Conservation (phyloP, 2,113 vertebrate genomes). For the Sceloporus tristichus region DNA sequence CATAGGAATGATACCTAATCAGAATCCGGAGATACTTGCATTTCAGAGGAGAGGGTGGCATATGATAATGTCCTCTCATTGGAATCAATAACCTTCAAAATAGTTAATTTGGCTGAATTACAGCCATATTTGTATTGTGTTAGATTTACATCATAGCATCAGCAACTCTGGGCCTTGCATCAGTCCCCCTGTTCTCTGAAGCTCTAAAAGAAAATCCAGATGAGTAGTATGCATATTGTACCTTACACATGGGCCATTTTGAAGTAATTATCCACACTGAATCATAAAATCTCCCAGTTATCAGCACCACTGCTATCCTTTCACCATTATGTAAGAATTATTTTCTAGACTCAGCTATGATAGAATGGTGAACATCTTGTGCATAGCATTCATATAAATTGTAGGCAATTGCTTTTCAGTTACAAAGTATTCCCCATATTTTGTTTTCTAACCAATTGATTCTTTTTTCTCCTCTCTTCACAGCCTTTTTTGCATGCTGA, state of each 20-base stretch:
- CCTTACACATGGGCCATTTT: not conserved
- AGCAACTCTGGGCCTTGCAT: not conserved
- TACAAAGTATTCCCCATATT: not conserved
- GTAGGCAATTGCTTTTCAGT: not conserved
- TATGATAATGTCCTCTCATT: not conserved
- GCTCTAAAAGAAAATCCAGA: not conserved
- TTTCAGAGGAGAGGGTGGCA: not conserved
- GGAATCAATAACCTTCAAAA: not conserved
- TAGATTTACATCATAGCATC: not conserved
- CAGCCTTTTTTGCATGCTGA: not conserved
- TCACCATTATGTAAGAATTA: not conserved
- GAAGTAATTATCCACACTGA: not conserved
- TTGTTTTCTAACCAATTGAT: not conserved
- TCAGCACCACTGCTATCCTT: not conserved
- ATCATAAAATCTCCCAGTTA: not conserved
- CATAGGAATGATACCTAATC: not conserved
- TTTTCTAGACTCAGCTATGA: not conserved
- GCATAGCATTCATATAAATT: not conserved
- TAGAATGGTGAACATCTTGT: conserved; percentile 23
- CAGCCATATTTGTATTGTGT: not conserved
- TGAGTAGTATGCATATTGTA: not conserved
- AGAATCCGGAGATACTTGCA: not conserved
- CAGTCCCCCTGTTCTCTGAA: not conserved
- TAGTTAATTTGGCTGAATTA: not conserved
- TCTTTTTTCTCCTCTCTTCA: not conserved